phyloP scores from a whole-genome alignment of 2,888 invertebrate species.

The Oegoconia quadripuncta region DNA sequence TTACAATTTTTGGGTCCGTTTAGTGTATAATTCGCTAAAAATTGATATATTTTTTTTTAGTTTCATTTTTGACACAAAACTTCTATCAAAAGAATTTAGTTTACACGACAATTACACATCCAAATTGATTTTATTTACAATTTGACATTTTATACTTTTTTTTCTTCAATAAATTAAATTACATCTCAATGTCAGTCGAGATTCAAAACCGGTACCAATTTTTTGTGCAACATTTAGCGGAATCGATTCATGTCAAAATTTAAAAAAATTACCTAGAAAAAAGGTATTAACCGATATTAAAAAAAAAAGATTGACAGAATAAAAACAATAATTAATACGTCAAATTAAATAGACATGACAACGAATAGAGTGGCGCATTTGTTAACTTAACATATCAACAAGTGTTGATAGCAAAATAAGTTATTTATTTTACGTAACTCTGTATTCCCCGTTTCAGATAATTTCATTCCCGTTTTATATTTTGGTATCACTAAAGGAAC shows the following conservation, averaged over 20 bases:
- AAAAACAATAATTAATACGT: no score
- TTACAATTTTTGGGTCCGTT: slow-evolving; percentile 68
- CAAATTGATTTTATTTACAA: slow-evolving; percentile 63
- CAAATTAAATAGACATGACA: no score
- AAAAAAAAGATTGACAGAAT: no score
- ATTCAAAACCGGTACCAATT: slow-evolving; percentile 40
- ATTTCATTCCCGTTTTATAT: slow-evolving; percentile 14
- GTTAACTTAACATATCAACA: no score
- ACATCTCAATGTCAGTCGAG: slow-evolving; percentile 42
- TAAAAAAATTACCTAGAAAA: no score
- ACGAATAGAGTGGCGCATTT: no score
- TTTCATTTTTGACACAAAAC: slow-evolving; percentile 24
- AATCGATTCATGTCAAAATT: no score
- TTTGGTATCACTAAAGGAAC: slow-evolving; percentile 53
- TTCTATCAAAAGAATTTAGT: slow-evolving; percentile 26
- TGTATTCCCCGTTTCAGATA: neutral
- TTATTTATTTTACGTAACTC: slow-evolving; percentile 12
- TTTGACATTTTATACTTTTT: slow-evolving; percentile 22
- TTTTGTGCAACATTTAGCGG: slow-evolving; percentile 22
- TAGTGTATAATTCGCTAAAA: slow-evolving; percentile 47
- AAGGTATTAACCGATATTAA: no score
- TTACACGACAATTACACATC: slow-evolving; percentile 30
- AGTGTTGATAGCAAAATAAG: no score
- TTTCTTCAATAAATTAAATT: slow-evolving; percentile 20
- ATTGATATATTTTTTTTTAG: slow-evolving; percentile 26